Percentiles rank a stretch among this genome's conserved stretches.
Conservation (phyloP, 2,113 vertebrate species). For the Pelvicachromis taeniatus region DNA sequence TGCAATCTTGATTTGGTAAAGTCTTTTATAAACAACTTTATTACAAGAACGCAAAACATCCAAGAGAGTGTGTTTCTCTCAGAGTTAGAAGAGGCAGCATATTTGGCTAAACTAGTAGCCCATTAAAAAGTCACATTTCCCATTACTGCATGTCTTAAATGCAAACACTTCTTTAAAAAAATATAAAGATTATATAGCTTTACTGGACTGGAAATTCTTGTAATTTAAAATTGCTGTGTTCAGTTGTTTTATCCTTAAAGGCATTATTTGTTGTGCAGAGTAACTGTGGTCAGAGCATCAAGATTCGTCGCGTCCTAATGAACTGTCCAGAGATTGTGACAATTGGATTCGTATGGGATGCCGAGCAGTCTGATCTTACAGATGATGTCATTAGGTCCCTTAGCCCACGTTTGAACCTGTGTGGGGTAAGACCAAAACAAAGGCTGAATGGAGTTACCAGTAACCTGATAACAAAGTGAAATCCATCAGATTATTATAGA, state of each 20-base stretch:
- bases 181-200: neutral
- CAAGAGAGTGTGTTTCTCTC: neutral
- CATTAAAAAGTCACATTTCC: neutral
- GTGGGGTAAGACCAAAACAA: constrained; percentile 78
- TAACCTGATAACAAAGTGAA: neutral
- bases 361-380: constrained; percentile 93
- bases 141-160: neutral
- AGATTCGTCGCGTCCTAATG: constrained; percentile 95
- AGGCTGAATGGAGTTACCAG: neutral
- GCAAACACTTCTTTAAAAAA: no score
- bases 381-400: constrained; percentile 90
- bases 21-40: neutral
- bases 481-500: neutral
- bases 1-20: neutral
- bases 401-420: constrained; percentile 86
- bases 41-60: neutral
- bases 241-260: neutral
- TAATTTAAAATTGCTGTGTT: neutral
- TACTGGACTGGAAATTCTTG: neutral
- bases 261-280: constrained; percentile 72
- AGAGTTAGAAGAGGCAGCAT: neutral
- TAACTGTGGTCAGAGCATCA: constrained; percentile 95
- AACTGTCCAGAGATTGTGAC: constrained; percentile 98
- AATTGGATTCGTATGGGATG: constrained; percentile 96
- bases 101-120: neutral